A percentile compares a stretch with the other conserved stretches of the same genome.
These are phyloP conservation scores for Prinia subflava DNA, from an alignment of 2,113 vertebrate genomes.

Conservation along the genomic window DNA sequence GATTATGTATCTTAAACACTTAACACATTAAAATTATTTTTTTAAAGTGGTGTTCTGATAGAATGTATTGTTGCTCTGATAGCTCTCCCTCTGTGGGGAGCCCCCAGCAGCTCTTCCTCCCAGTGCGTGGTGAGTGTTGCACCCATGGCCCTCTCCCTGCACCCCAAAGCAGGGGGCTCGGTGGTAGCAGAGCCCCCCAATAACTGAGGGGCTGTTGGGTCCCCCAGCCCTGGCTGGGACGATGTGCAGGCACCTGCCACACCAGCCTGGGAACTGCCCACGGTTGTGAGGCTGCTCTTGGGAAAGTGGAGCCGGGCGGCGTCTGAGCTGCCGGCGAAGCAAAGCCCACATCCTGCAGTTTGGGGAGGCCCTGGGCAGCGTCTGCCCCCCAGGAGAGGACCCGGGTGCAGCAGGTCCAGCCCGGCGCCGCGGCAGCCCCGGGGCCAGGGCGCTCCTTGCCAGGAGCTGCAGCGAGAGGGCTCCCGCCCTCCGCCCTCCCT, in stretches of 20 bases:
- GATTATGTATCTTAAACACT: not conserved
- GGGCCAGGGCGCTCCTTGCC: not conserved
- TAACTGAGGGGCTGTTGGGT: not conserved
- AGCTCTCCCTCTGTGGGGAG: not conserved
- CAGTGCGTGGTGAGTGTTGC: accelerated
- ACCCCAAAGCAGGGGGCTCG: accelerated
- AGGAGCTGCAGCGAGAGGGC: not conserved
- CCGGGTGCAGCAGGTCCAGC: not conserved
- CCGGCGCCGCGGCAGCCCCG: not conserved
- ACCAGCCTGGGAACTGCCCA: not conserved
- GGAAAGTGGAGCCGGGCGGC: accelerated
- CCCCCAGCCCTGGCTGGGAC: not conserved
- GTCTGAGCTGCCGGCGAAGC: not conserved
- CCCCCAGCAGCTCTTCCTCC: not conserved
- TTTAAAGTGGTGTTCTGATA: not conserved
- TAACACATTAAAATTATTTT: constrained; percentile 44
- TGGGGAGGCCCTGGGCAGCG: not conserved
- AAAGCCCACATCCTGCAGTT: not conserved
- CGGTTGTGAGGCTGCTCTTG: not conserved
- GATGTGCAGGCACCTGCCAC: accelerated
- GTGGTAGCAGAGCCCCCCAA: not conserved
- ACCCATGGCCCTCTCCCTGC: not conserved
- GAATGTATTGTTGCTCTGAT: not conserved
- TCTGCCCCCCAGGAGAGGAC: not conserved
- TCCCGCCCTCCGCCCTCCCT: not conserved